phyloP scores from a whole-genome alignment of 2,113 vertebrate species.

The Pyrgilauda ruficollis region DNA sequence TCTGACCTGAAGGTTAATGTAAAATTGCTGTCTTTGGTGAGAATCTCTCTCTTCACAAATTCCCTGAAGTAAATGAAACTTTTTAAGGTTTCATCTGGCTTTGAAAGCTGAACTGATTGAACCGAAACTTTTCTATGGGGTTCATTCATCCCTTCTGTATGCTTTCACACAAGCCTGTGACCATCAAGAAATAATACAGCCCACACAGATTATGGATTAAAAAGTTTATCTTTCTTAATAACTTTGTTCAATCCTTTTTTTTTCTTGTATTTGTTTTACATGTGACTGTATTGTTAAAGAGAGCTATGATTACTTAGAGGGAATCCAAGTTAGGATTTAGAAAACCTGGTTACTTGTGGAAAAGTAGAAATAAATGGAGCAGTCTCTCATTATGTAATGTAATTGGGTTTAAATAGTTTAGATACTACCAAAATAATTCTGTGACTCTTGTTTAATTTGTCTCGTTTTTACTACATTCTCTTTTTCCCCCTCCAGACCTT shows the following conservation, averaged over 20 bases:
- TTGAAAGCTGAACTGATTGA: constrained; percentile 35
- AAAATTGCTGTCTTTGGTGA: neutral
- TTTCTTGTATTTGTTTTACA: neutral
- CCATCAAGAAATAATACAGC: neutral
- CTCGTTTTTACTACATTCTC: neutral
- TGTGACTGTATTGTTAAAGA: neutral
- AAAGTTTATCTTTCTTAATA: neutral
- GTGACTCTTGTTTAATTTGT: neutral
- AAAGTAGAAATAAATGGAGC: neutral
- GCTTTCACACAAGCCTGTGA: neutral
- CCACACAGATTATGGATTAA: neutral
- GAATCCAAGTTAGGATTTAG: neutral
- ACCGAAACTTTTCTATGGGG: neutral
- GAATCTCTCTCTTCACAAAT: constrained; percentile 27
- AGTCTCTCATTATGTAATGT: neutral
- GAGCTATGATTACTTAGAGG: neutral
- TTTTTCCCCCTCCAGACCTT: neutral
- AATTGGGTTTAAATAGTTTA: neutral
- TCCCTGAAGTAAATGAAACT: constrained; percentile 25
- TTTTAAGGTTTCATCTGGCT: constrained; percentile 11
- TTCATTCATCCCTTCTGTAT: neutral
- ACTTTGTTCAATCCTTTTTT: neutral
- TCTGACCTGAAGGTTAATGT: constrained; percentile 52
- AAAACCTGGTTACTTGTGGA: neutral
- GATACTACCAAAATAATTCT: neutral